Base-by-base conservation (phyloP, 2,113 vertebrate genomes). In the Hiodon tergisus region DNA sequence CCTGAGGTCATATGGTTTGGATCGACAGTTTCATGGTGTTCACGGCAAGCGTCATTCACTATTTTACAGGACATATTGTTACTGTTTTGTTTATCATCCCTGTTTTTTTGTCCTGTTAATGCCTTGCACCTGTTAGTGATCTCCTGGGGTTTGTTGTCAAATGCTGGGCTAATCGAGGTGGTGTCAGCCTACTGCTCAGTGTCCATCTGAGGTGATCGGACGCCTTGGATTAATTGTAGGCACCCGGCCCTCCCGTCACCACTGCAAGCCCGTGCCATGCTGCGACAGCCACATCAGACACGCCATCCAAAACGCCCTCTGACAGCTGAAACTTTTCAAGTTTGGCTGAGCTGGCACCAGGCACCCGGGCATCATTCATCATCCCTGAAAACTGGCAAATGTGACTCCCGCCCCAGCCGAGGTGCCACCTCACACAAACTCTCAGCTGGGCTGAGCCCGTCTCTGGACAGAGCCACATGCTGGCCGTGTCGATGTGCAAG, bases 281-380 rank as follows among this genome's bases (percentile, higher is more conserved):
- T 63, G 54, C 60, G 79, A 66, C 59, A 78, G 81, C 81, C 79
- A 11, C 84, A 88, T 87, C 71, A 88, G 85, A 86, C 75, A 74
- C 65, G 82, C 78, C 75, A 78, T 87, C 77, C 75, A 74, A 82
- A 85, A 88, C 85, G 84, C 87, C 79, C 85, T 85, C 87, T 83
- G 86, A 90, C 89, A 88, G 86, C 52, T 74, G 17, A 11, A 76
- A 67, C 73, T 83, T 85, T 71, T 71, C 70, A 85, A 86, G 57
- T 86, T 82, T 76, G 54, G 74, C 78, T 71, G 59, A 81, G 84
- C 84, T 81, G 83, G 81, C 77, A 88, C 86, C 68, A 78, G 84
- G 84, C 89, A 84, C 82, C 82, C 82, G 81, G 82, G 87, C 88
- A 88, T 86, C 86, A 91, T 92, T 90, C 78, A 90, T 93, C 90